Conservation (phyloP, 2,888 invertebrate species). For the Pristionchus japonicus region DNA sequence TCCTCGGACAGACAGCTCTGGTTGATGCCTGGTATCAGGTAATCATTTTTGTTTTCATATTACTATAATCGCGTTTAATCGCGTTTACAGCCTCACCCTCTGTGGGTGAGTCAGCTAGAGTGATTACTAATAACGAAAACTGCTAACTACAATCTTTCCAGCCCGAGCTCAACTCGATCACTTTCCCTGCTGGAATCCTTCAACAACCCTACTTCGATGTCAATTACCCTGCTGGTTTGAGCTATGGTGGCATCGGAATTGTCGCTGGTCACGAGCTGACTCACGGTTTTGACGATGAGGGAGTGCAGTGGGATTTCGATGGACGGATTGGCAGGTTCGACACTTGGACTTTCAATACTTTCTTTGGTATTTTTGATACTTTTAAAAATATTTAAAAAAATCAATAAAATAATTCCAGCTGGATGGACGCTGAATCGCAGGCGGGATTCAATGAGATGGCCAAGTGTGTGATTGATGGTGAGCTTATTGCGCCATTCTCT, state of each 20-base stretch:
- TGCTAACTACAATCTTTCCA: too few species aligned
- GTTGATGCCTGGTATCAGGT: constrained; percentile 70
- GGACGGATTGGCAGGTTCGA: constrained; percentile 56
- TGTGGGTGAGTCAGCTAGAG: too few species aligned
- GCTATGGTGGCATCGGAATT: constrained; percentile 94
- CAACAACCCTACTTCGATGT: constrained; percentile 68
- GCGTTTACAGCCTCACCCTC: too few species aligned
- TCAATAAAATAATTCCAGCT: constrained; percentile 48
- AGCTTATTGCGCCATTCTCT: not conserved
- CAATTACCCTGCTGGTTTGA: constrained; percentile 67
- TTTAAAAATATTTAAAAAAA: too few species aligned
- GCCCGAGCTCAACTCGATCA: constrained; percentile 70
- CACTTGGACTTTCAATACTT: too few species aligned
- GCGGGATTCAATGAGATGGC: constrained; percentile 64
- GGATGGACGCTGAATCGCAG: constrained; percentile 64
- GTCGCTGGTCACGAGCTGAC: constrained; percentile 97
- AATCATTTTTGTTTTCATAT: too few species aligned
- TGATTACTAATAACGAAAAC: too few species aligned
- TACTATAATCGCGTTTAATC: too few species aligned
- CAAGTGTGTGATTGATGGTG: constrained; percentile 58
- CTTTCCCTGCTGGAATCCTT: constrained; percentile 71
- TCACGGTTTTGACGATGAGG: constrained; percentile 91
- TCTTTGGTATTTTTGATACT: too few species aligned
- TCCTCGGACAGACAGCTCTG: constrained; percentile 66
- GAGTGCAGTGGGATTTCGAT: constrained; percentile 69